Percentiles rank a stretch among this genome's conserved stretches.
Evolutionary conservation across 2,888 invertebrate species (phyloP).

Genomic region (Epinotia nisella): DNA sequence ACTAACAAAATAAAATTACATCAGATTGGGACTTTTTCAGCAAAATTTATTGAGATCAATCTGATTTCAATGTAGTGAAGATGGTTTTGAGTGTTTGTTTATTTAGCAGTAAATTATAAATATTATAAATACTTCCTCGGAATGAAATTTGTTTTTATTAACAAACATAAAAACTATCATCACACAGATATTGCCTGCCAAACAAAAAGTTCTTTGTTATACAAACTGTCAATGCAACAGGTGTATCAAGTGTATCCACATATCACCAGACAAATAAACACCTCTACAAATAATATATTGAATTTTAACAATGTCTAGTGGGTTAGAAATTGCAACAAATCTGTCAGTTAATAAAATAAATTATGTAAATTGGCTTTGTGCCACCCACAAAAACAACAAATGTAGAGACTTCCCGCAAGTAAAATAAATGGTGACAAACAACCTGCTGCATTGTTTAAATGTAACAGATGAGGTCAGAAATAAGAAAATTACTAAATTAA

Average conservation of each 20-base stretch:
- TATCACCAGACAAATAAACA: conserved; percentile 9
- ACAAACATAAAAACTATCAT: background rate
- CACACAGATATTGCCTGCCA: conserved; percentile 38
- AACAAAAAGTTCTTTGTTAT: conserved; percentile 17
- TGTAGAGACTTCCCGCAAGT: conserved; percentile 49
- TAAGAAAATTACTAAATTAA: conserved; percentile 2
- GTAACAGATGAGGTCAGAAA: conserved; percentile 25
- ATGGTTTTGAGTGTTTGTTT: background rate
- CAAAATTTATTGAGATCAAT: background rate
- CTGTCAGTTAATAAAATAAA: conserved; percentile 36
- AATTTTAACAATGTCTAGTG: background rate
- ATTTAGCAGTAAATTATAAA: background rate
- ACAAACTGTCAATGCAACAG: conserved; percentile 51
- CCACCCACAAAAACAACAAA: conserved; percentile 18
- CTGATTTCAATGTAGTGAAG: background rate
- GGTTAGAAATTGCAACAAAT: conserved; percentile 76
- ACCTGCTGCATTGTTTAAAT: conserved; percentile 55
- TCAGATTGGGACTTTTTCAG: background rate
- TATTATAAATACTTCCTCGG: background rate
- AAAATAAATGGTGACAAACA: conserved; percentile 37
- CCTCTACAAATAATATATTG: background rate
- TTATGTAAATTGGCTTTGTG: background rate
- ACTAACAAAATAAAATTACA: too few species aligned
- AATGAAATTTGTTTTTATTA: background rate
- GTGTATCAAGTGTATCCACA: conserved; percentile 49